Evolutionary conservation across 2,113 vertebrate species (phyloP), one percentile per base, ranked within the genome.

Genomic region (Hyperopisus bebe): DNA sequence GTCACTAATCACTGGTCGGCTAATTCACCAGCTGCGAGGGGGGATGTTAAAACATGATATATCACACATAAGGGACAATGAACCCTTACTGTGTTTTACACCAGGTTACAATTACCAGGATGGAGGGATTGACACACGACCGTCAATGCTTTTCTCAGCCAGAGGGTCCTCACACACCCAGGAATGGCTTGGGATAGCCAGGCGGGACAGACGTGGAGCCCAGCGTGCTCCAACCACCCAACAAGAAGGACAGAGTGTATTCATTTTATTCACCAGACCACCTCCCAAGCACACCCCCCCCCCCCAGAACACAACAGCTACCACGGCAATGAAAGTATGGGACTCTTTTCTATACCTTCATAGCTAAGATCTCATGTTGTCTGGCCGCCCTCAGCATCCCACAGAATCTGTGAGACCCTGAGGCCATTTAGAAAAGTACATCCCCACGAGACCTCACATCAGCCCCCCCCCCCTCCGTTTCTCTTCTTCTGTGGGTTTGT

Each of bases 401-500:
- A 47, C n/a, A 17, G 27, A n/a, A 50, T 24, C 62, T 50, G 66
- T 1, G 10, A 27, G 66, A 77, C 44, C 19, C 46, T 21, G 62
- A 21, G 11, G 15, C 42, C 31, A 27, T 27, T 46, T 88, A 51
- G 42, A 58, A 42, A 62, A 13, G 58, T 27, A 84, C 39, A 39
- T 42, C 82, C 46, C 44, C 82, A 84, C 9, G 3, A 46, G 82
- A 8, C 77, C 77, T 44, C 77, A 82, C 39, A 8, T 21, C 39
- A 4, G 82, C 15, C 44, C 44, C 21, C 82, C 80, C 17, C 77
- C 27, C 62, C 88, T 89, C 92, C 90, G 91, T 90, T 89, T 91
- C 21, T 88, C 55, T 90, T 86, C 27, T 91, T 90, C 91, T 91
- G 91, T 51, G 88, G 53, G 93, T 94, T 89, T 80, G 31, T 92